Conservation (phyloP, 2,113 vertebrate genomes). For the Rostratula benghalensis region DNA sequence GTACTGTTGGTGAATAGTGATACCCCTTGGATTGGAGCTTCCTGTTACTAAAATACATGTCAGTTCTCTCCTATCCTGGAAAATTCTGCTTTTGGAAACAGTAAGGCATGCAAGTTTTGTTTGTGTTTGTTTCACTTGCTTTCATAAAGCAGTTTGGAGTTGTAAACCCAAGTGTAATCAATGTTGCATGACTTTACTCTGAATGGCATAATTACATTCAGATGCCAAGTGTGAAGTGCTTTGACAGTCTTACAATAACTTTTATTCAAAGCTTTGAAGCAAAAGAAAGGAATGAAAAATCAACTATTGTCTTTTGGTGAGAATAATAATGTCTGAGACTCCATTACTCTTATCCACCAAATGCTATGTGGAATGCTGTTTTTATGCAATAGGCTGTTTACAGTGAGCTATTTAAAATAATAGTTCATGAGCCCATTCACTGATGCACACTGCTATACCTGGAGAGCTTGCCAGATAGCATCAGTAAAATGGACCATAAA, state of each 20-base stretch:
- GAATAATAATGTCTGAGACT: slow-evolving; percentile 4
- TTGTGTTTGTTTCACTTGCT: slow-evolving; percentile 66
- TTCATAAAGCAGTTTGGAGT: slow-evolving; percentile 46
- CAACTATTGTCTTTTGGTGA: slow-evolving; percentile 16
- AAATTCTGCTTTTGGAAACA: slow-evolving; percentile 19
- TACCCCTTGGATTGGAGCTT: slow-evolving; percentile 42
- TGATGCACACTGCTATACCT: neutral
- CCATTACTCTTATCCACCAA: neutral
- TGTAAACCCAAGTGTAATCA: slow-evolving; percentile 56
- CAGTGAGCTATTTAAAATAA: neutral
- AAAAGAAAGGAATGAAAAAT: slow-evolving; percentile 13
- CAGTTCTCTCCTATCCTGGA: slow-evolving; percentile 5
- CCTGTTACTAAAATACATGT: neutral
- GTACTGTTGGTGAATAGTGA: neutral
- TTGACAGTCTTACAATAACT: neutral
- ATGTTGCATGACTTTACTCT: slow-evolving; percentile 32
- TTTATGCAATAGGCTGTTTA: slow-evolving; percentile 20
- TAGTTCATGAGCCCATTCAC: slow-evolving; percentile 34
- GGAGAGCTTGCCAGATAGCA: slow-evolving; percentile 26
- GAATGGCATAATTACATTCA: slow-evolving; percentile 63
- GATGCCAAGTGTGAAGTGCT: slow-evolving; percentile 54
- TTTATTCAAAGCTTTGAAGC: slow-evolving; percentile 31
- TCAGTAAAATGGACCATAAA: slow-evolving; percentile 52
- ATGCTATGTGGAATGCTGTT: neutral
- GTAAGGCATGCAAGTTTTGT: slow-evolving; percentile 8